Percentiles rank a stretch among this genome's conserved stretches.
These are phyloP conservation scores for Scelioninae gen. 2 DNA, from an alignment of 2,888 invertebrate species.

Conservation along the genomic window DNA sequence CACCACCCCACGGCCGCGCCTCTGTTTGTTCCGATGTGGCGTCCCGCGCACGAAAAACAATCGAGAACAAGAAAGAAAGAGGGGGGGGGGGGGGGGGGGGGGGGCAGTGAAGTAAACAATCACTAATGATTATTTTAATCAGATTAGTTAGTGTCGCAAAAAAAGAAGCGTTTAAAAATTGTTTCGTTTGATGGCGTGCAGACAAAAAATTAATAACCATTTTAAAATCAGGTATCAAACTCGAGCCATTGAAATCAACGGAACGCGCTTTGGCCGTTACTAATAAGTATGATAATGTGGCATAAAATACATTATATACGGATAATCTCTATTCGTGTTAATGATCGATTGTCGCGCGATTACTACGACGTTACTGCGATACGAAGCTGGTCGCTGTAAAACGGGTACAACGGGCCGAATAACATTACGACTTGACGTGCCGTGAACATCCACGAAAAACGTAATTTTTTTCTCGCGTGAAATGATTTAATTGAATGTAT, in stretches of 20 bases:
- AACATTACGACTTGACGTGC: constrained; percentile 20
- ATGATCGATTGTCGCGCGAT: constrained; percentile 47
- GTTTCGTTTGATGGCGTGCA: background rate
- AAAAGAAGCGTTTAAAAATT: background rate
- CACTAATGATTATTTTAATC: too few relatives aligned
- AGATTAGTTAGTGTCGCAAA: too few relatives aligned
- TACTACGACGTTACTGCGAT: constrained; percentile 36
- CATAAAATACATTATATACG: constrained; percentile 39
- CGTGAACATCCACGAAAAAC: constrained; percentile 24
- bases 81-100: too few relatives aligned
- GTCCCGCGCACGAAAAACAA: too few relatives aligned
- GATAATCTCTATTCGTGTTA: constrained; percentile 43
- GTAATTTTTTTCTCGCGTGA: too few relatives aligned
- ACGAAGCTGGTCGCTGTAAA: constrained; percentile 32
- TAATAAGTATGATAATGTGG: constrained; percentile 43
- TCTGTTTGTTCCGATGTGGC: too few relatives aligned
- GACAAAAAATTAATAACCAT: constrained; percentile 9
- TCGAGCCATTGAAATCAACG: constrained; percentile 9
- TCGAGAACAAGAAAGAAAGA: too few relatives aligned
- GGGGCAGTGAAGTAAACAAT: too few relatives aligned
- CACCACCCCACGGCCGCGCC: too few relatives aligned
- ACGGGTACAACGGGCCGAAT: constrained; percentile 27
- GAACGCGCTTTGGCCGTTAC: constrained; percentile 26
- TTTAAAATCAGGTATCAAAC: constrained; percentile 11
- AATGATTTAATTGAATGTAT: too few relatives aligned